Conservation (phyloP, 2,888 invertebrate species). For the Troilus luridus region DNA sequence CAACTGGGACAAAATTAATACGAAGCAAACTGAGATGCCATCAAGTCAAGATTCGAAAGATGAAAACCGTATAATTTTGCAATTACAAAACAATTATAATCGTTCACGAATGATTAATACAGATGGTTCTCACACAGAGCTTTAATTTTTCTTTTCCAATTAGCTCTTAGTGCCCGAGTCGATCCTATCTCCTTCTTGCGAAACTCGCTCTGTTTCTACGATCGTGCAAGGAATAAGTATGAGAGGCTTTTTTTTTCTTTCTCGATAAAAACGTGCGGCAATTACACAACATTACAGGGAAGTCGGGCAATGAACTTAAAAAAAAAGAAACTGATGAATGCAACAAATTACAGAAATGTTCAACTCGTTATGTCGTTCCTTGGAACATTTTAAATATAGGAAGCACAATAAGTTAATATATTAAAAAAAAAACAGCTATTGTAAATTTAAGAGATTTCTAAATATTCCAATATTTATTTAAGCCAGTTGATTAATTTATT, state of each 20-base stretch:
- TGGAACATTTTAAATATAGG: not conserved
- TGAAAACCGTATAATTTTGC: not conserved
- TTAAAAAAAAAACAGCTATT: too few species aligned
- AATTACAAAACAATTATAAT: slow-evolving; percentile 10
- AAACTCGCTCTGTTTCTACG: slow-evolving; percentile 11
- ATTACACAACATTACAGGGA: not conserved
- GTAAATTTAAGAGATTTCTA: too few species aligned
- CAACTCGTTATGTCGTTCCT: not conserved
- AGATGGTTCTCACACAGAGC: not conserved
- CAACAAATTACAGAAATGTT: not conserved
- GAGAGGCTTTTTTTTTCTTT: not conserved
- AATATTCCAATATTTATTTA: not conserved
- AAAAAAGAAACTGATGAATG: not conserved
- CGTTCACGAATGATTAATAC: not conserved
- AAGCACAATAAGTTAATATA: not conserved
- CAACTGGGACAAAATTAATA: not conserved
- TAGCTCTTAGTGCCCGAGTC: slow-evolving; percentile 19
- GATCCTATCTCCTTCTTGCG: slow-evolving; percentile 31
- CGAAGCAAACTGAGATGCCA: not conserved
- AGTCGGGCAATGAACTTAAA: slow-evolving; percentile 33
- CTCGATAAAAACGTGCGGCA: slow-evolving; percentile 4
- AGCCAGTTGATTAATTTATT: not conserved
- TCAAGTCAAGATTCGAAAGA: not conserved
- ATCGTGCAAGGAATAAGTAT: slow-evolving; percentile 26
- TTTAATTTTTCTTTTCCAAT: slow-evolving; percentile 14